phyloP scores from a whole-genome alignment of 2,888 invertebrate species.

The Platerodrilus igneus region DNA sequence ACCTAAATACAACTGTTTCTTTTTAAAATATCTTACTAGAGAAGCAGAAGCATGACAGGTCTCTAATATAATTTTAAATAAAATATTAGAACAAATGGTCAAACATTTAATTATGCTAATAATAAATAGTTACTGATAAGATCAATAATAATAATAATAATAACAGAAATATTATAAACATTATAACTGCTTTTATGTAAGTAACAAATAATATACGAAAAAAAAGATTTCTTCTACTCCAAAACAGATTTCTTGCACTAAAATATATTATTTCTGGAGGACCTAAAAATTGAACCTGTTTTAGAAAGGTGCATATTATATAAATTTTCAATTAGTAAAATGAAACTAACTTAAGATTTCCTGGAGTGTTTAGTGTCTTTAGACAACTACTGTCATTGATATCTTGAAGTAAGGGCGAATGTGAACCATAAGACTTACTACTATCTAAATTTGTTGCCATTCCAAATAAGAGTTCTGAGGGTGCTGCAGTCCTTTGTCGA shows the following conservation, averaged over 20 bases:
- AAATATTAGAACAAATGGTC: too few relatives aligned
- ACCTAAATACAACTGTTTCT: too few relatives aligned
- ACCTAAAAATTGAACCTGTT: too few relatives aligned
- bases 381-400: conserved; percentile 47
- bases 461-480: conserved; percentile 67
- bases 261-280: too few relatives aligned
- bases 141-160: conserved; percentile 38
- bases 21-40: too few relatives aligned
- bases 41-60: too few relatives aligned
- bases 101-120: too few relatives aligned
- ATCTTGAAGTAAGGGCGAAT: conserved; percentile 27
- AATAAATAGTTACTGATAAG: conserved; percentile 38
- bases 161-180: conserved; percentile 39
- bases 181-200: conserved; percentile 36
- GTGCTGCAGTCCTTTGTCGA: conserved; percentile 60
- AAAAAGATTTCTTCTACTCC: too few relatives aligned
- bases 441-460: conserved; percentile 42
- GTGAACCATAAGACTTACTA: conserved; percentile 53
- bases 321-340: conserved; percentile 30
- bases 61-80: too few relatives aligned
- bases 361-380: conserved; percentile 71
- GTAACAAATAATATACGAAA: too few relatives aligned
- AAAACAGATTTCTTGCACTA: too few relatives aligned
- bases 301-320: too few relatives aligned
- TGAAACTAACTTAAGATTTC: conserved; percentile 63